Conservation (phyloP, 2,797 vertebrate genomes). For the Anableps anableps region DNA sequence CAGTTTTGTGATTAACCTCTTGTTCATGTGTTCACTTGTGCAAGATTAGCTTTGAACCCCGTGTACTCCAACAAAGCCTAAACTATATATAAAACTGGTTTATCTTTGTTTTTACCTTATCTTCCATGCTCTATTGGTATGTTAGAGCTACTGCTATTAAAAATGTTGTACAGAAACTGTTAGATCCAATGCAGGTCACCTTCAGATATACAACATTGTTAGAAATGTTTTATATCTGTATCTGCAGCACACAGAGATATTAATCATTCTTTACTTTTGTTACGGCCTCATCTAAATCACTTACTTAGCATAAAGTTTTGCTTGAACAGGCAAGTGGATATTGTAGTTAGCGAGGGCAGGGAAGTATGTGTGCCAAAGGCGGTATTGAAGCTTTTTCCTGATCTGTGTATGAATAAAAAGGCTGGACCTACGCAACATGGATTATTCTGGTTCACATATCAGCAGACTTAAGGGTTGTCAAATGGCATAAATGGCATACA, state of each 20-base stretch:
- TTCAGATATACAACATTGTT: not conserved
- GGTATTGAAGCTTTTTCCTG: constrained; percentile 69
- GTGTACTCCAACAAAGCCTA: not conserved
- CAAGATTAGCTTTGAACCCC: not conserved
- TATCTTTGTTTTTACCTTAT: not conserved
- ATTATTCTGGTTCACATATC: constrained; percentile 79
- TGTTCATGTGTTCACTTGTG: not conserved
- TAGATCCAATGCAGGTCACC: constrained; percentile 7
- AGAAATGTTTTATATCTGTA: not conserved
- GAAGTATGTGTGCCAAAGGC: constrained; percentile 69
- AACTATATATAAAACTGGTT: not conserved
- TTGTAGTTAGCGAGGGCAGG: constrained; percentile 68
- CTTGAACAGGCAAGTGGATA: constrained; percentile 72
- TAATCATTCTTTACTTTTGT: constrained; percentile 2
- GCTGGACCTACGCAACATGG: constrained; percentile 72
- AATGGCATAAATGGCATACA: constrained; percentile 48
- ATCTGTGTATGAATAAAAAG: constrained; percentile 80
- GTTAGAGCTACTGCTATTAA: not conserved
- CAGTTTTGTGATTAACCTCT: not conserved
- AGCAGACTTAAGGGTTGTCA: constrained; percentile 72
- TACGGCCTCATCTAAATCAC: constrained; percentile 30
- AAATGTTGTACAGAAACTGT: not conserved
- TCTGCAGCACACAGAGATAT: not conserved
- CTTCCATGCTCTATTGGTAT: not conserved
- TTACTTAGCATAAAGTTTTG: constrained; percentile 81